Evolutionary conservation across 2,113 vertebrate species (phyloP), one percentile per base, ranked within the genome.

Genomic region (Pantherophis guttatus): DNA sequence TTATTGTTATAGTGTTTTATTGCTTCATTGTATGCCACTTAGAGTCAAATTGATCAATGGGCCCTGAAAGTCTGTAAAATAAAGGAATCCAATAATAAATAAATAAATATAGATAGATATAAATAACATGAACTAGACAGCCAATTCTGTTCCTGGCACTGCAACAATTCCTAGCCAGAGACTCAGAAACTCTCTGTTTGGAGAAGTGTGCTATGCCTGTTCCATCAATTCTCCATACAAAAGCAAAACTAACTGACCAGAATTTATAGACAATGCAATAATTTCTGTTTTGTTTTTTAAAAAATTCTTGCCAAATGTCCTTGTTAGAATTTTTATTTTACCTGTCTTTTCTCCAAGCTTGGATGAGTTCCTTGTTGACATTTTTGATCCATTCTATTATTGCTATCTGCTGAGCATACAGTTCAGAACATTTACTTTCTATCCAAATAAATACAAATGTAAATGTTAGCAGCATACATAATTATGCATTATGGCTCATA

Each of bases 301-400:
- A 86, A 26, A 59, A 54, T 23, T 24, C 15, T 81, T 87, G 21
- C 15, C 17, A 17, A 92, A 54, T 17, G 29, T 81, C 39, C 53
- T 89, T 81, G 65, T 92, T 92, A 53, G 48, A 50, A 48, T 48
- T 48, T 54, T 70, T 17, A 9, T 50, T 50, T 3, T 10, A 50
- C 15, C 33, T 93, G 33, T 58, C 65, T 85, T 81, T 87, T 92
- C 1, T 94, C 11, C 65, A 93, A 48, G 29, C 93, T 94, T 96
- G 87, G 59, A 7, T 92, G 44, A 89, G 29, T 93, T 48, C 59
- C 26, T 53, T 88, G 54, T 90, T 87, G 3, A 1, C 55, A 75
- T 17, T 86, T 54, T 91, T 90, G 93, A 91, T 11, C 3, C 53
- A 90, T 81, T 91, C 92, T 1, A 7, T 59, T 48, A 91, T 81